Percentiles rank a stretch among this genome's conserved stretches.
phyloP scores from a whole-genome alignment of 2,888 invertebrate species.

The Arge pagana region DNA sequence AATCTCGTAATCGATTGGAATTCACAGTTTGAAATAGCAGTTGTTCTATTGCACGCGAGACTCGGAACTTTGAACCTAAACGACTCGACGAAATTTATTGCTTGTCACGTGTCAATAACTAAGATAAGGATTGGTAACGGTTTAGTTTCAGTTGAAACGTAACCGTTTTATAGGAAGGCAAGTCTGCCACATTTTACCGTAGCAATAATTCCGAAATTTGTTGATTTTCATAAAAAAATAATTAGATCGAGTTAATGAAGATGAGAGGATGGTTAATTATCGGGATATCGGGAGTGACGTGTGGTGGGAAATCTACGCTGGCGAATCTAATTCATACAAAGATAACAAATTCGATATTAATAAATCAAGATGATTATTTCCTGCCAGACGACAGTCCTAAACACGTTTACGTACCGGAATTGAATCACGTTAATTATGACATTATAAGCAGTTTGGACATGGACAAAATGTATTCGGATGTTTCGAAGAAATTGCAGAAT shows the following conservation, averaged over 20 bases:
- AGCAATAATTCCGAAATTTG: too few species aligned
- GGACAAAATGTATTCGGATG: slow-evolving; percentile 69
- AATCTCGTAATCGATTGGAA: too few species aligned
- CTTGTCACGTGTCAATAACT: too few species aligned
- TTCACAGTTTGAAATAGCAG: too few species aligned
- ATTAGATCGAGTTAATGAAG: slow-evolving; percentile 29
- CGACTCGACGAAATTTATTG: too few species aligned
- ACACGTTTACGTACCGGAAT: slow-evolving; percentile 66
- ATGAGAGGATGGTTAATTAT: slow-evolving; percentile 65
- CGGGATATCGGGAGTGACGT: slow-evolving; percentile 81
- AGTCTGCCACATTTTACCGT: too few species aligned
- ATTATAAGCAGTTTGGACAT: slow-evolving; percentile 74
- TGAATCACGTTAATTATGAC: slow-evolving; percentile 81
- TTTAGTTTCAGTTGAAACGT: too few species aligned
- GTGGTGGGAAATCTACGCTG: slow-evolving; percentile 82
- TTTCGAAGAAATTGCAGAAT: slow-evolving; percentile 52
- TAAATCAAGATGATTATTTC: slow-evolving; percentile 81
- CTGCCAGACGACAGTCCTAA: slow-evolving; percentile 67
- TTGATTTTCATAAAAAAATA: too few species aligned
- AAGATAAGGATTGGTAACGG: too few species aligned
- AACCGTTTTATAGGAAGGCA: too few species aligned
- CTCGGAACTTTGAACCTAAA: too few species aligned
- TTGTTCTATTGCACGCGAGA: too few species aligned
- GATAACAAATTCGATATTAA: slow-evolving; percentile 58
- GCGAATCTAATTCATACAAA: slow-evolving; percentile 62